Base-by-base conservation (phyloP, 2,888 invertebrate species). In the Ornithoptera alexandrae region DNA sequence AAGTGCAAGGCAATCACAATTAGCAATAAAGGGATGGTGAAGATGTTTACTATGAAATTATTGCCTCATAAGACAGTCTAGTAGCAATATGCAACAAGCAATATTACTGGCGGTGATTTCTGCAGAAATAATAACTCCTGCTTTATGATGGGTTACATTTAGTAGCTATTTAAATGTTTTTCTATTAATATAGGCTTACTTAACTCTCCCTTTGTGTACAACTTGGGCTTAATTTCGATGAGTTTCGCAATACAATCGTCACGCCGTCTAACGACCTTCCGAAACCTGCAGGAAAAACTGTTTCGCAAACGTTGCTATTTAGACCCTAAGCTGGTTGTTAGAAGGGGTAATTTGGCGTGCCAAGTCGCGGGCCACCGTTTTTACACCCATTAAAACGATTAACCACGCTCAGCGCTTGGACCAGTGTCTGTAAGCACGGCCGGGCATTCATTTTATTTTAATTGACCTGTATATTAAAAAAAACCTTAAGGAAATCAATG, bases 311-410 rank as follows among this genome's bases (percentile, higher is more conserved):
- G 68, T 72, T 72, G 69, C 71, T 63, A 82, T 74, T 73, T 78
- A 61, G 65, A 76, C 82, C 75, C 68, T 84, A 83, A 72, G 42
- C 17, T 71, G 22, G 72, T 39, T 10, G 20, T 0, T 3, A 59
- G 67, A 84, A 77, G 77, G 77, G 73, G 36, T 20, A 80, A 58
- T 74, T 75, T 84, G 36, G 63, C 46, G n/a, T 71, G 74, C 70
- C 74, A 71, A 64, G 5, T 18, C 15, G 36, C 10, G n/a, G 22
- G 67, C 64, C 71, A 74, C 70, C 73, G 77, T 85, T 82, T 85
- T 84, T 85, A 83, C 83, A 84, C 78, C 80, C 74, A 84, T 88
- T 88, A 87, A 79, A 77, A 77, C 75, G 83, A 85, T 88, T 88
- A 84, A 84, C 84, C 76, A 88, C 83, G 88, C 86, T 86, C 80